Evolutionary conservation across 2,797 vertebrate species (phyloP), one percentile per base, ranked within the genome.

Genomic region (Phalloptychus januarius): DNA sequence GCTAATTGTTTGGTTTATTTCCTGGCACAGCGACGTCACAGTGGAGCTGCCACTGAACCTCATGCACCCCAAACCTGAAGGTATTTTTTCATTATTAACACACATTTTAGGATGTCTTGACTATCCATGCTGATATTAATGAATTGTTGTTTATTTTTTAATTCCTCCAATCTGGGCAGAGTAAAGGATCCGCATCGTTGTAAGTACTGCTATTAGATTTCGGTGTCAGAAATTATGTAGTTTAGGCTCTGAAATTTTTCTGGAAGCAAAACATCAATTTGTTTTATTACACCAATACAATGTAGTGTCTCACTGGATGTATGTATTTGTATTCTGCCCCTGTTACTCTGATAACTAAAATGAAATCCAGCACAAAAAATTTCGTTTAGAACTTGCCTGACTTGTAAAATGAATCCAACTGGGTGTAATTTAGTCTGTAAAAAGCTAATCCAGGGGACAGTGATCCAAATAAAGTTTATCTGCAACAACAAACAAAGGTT

Each of bases 31-130:
- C 12, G 97, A 98, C 2, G 96, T 98, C 5, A 91, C 92, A 1
- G 94, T 96, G 8, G 97, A 98, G 81, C 79, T 99, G 80, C 97
- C 97, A 0, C 23, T 98, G 85, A 92, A 86, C 76, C 95, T 98
- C 85, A 98, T 98, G 96, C 96, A 98, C 86, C 96, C 97, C 3
- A 97, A 97, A 91, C 97, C 97, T 0, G 82, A 93, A 12, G 86
- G 97, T 98, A 86, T 91, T 85, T 89, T 44, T n/a, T 63, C 42
- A 2, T 54, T 7, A 40, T 42, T 38, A 11, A 61, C 28, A 46
- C 42, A 61, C 7, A 65, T 7, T 12, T 58, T 15, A 52, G 0
- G 11, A 33, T 48, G 0, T 69, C 4, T 52, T 16, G 33, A 11
- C 38, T 71, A 12, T 52, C 76, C 11, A 54, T 8, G 2, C 1